These are phyloP conservation scores for Proctacanthus coquilletti DNA, from an alignment of 1,140 invertebrate genomes.

Conservation along the genomic window DNA sequence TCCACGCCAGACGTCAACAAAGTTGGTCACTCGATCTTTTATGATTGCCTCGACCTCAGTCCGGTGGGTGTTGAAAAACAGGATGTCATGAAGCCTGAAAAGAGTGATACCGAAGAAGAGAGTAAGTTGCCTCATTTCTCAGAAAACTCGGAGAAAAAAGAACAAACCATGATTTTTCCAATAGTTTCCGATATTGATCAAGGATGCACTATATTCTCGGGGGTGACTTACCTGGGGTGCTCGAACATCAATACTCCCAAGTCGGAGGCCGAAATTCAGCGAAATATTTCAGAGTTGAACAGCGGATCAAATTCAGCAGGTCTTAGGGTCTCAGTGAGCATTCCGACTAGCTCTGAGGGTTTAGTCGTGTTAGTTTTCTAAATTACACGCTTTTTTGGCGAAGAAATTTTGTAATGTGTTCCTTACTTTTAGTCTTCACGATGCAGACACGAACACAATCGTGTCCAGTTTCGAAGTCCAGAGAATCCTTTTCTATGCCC, in stretches of 20 bases:
- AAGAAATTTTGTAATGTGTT: conserved; percentile 5
- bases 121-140: conserved; percentile 28
- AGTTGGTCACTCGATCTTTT: conserved; percentile 34
- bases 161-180: conserved; percentile 8
- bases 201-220: conserved; percentile 81
- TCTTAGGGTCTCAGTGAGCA: conserved; percentile 77
- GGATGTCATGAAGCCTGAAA: conserved; percentile 56
- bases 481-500: conserved; percentile 87
- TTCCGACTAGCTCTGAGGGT: conserved; percentile 78
- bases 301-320: conserved; percentile 42
- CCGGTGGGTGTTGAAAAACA: conserved; percentile 50
- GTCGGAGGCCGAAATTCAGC: conserved; percentile 87
- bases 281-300: conserved; percentile 84
- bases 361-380: conserved; percentile 49
- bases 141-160: too few relatives aligned
- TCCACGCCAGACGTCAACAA: conserved; percentile 22
- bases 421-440: conserved; percentile 57
- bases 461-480: conserved; percentile 84
- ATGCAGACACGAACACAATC: conserved; percentile 65
- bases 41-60: conserved; percentile 32
- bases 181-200: conserved; percentile 60
- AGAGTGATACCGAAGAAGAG: conserved; percentile 47
- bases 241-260: conserved; percentile 85
- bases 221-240: conserved; percentile 87
- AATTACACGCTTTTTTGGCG: conserved; percentile 4